Conservation (phyloP, 1,140 invertebrate genomes). For the Araneus ventricosus region DNA sequence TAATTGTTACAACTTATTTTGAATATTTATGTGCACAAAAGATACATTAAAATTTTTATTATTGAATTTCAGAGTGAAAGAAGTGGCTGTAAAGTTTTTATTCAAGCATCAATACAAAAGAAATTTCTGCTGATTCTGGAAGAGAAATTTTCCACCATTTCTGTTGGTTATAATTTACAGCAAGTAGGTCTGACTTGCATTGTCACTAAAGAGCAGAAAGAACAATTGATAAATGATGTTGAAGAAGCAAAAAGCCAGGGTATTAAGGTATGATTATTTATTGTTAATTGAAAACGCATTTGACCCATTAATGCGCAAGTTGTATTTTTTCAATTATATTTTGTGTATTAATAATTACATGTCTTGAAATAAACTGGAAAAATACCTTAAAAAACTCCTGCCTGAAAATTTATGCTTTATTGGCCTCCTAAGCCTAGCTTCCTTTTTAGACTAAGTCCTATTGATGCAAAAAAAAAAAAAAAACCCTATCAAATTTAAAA, state of each 20-base stretch:
- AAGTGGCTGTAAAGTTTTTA: conserved; percentile 32
- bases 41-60: not conserved
- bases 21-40: not conserved
- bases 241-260: conserved; percentile 80
- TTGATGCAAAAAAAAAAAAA: too few species aligned
- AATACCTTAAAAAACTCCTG: too few species aligned
- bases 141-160: conserved; percentile 79
- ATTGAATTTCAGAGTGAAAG: conserved; percentile 31
- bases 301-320: too few species aligned
- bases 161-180: conserved; percentile 81
- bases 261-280: conserved; percentile 79
- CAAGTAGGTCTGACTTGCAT: conserved; percentile 81
- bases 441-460: too few species aligned
- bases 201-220: conserved; percentile 79
- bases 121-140: conserved; percentile 82
- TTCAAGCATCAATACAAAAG: conserved; percentile 55
- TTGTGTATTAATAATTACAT: too few species aligned
- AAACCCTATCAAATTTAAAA: too few species aligned
- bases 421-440: too few species aligned
- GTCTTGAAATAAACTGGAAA: too few species aligned
- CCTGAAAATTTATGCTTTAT: too few species aligned
- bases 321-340: too few species aligned
- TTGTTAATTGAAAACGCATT: not conserved
- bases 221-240: conserved; percentile 79
- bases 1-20: not conserved